phyloP scores from a whole-genome alignment of 2,113 vertebrate genomes.

The Peromyscus californicus region DNA sequence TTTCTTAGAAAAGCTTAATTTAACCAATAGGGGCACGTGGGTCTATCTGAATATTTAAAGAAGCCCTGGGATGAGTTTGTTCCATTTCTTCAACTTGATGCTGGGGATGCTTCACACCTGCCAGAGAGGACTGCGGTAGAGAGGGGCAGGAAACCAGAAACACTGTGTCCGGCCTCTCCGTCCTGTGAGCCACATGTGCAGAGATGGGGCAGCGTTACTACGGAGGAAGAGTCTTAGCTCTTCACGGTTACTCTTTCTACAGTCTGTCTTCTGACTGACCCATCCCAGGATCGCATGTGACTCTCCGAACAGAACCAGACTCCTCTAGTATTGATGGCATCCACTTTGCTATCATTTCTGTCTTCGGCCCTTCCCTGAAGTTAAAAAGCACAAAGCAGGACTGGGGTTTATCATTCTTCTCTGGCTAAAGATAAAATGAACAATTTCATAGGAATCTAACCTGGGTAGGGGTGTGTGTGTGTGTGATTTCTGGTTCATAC shows the following conservation, averaged over 20 bases:
- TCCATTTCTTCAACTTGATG: conserved; percentile 78
- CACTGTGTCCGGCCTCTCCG: neutral
- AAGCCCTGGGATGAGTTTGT: conserved; percentile 73
- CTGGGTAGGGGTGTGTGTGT: neutral
- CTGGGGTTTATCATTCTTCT: neutral
- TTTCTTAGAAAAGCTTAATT: conserved; percentile 83
- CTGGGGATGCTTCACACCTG: conserved; percentile 34
- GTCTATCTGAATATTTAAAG: conserved; percentile 81
- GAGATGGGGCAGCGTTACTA: neutral
- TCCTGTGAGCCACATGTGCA: neutral
- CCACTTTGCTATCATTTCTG: neutral
- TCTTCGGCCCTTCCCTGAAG: neutral
- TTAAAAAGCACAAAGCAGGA: neutral
- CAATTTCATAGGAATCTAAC: neutral
- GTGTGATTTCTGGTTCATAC: conserved; percentile 10
- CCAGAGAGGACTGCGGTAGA: neutral
- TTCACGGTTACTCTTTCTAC: neutral
- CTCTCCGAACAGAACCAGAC: conserved; percentile 22
- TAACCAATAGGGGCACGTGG: conserved; percentile 80
- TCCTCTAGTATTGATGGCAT: neutral
- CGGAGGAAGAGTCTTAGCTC: neutral
- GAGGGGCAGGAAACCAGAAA: neutral
- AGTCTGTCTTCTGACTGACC: neutral
- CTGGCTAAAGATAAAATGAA: neutral
- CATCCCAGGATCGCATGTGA: neutral